Evolutionary conservation across 2,113 vertebrate genomes (phyloP).

Genomic region (Proterorhinus semilunaris): DNA sequence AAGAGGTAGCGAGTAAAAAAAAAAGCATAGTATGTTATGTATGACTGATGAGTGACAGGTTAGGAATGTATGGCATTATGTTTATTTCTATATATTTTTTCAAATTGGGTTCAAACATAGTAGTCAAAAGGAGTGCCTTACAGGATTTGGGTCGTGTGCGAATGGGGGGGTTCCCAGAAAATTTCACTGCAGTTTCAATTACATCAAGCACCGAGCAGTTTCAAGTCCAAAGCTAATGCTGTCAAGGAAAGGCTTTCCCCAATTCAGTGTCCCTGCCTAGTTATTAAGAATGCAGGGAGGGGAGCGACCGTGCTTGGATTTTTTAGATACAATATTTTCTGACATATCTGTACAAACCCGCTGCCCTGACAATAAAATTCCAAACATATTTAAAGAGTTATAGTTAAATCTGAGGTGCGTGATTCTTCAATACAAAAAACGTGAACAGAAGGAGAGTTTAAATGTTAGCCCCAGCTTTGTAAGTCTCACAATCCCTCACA

Average conservation of each 20-base stretch:
- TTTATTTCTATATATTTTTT: no score
- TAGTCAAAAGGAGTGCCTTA: neutral
- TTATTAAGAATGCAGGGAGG: no score
- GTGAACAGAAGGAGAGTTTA: no score
- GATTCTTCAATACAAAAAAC: no score
- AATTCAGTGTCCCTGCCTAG: neutral
- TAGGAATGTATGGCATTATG: conserved; percentile 28
- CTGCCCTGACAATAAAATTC: no score
- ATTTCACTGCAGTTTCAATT: neutral
- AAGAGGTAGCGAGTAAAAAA: conserved; percentile 13
- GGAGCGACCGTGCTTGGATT: no score
- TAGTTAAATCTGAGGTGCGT: no score
- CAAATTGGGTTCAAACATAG: neutral
- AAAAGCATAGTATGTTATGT: neutral
- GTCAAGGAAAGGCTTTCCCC: neutral
- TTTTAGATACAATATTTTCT: no score
- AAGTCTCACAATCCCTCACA: no score
- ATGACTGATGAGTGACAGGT: conserved; percentile 14
- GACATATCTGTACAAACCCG: no score
- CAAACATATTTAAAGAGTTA: no score
- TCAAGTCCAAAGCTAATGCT: neutral
- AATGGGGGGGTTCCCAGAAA: neutral
- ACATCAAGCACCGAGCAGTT: neutral
- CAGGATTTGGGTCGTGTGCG: neutral
- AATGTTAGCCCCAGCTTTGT: no score